Percentiles rank a stretch among this genome's conserved stretches.
These are phyloP conservation scores for Gortyna flavago DNA, from an alignment of 2,888 invertebrate species.

Conservation along the genomic window DNA sequence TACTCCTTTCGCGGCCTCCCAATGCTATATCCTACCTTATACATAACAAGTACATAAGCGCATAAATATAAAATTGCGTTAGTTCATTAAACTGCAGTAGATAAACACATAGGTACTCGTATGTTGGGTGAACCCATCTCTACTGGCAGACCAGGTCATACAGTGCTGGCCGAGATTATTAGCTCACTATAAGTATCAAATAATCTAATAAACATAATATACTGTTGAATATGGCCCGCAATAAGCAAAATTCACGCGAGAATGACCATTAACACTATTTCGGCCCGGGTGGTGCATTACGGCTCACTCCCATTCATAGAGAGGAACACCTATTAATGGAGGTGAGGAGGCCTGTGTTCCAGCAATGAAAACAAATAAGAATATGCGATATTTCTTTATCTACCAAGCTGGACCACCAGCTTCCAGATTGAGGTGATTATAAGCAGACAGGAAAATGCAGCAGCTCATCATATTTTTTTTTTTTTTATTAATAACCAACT, in stretches of 20 bases:
- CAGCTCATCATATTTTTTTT: not conserved
- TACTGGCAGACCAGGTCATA: constrained; percentile 75
- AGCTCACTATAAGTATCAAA: not conserved
- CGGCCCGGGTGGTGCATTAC: not conserved
- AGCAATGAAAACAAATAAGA: not conserved
- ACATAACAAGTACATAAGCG: constrained; percentile 34
- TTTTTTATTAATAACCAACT: not conserved
- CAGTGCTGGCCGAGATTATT: constrained; percentile 67
- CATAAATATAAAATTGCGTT: constrained; percentile 66
- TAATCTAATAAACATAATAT: not conserved
- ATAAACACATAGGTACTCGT: constrained; percentile 60
- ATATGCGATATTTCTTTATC: not conserved
- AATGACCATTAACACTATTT: not conserved
- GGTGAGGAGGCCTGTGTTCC: not conserved
- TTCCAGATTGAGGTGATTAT: not conserved
- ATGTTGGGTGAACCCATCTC: constrained; percentile 77
- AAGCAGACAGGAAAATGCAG: not conserved
- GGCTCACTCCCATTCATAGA: too few relatives aligned
- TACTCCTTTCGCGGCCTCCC: constrained; percentile 42
- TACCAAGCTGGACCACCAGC: not conserved
- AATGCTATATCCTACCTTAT: constrained; percentile 29
- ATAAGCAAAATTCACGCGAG: not conserved
- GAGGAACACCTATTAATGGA: not conserved
- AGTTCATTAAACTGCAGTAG: constrained; percentile 68
- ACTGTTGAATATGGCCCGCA: not conserved